Evolutionary conservation across 2,888 invertebrate species (phyloP).

Genomic region (Drosophila anceps): DNA sequence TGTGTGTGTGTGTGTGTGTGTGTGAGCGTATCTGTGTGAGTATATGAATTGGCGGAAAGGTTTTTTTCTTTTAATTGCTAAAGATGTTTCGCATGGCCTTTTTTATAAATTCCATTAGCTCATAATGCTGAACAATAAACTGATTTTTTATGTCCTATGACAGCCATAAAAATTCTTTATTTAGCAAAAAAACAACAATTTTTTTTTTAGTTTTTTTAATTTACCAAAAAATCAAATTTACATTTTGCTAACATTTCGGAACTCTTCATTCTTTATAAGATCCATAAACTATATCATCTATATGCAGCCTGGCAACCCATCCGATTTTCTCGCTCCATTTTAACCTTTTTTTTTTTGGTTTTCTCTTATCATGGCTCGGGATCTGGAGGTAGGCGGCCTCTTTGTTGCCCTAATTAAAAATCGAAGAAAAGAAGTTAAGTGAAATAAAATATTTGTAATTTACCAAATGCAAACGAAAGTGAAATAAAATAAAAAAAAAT

Average conservation of each 20-base stretch:
- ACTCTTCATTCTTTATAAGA: background rate
- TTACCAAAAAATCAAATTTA: background rate
- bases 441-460: constrained; percentile 39
- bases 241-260: background rate
- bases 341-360: constrained; percentile 20
- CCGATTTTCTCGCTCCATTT: constrained; percentile 63
- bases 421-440: constrained; percentile 37
- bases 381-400: constrained; percentile 59
- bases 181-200: background rate
- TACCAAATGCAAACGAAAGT: constrained; percentile 37
- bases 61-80: constrained; percentile 3
- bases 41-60: background rate
- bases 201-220: background rate
- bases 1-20: background rate
- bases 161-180: constrained; percentile 24
- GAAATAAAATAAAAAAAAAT: constrained; percentile 21
- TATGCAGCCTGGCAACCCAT: constrained; percentile 46
- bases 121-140: constrained; percentile 45
- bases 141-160: constrained; percentile 26
- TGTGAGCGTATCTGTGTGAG: background rate
- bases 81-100: constrained; percentile 19
- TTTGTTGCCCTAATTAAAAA: constrained; percentile 75
- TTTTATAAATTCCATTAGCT: constrained; percentile 57
- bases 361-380: constrained; percentile 35
- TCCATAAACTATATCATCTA: constrained; percentile 19